phyloP scores from a whole-genome alignment of 2,797 vertebrate species.

The Amphiprion clarkii region DNA sequence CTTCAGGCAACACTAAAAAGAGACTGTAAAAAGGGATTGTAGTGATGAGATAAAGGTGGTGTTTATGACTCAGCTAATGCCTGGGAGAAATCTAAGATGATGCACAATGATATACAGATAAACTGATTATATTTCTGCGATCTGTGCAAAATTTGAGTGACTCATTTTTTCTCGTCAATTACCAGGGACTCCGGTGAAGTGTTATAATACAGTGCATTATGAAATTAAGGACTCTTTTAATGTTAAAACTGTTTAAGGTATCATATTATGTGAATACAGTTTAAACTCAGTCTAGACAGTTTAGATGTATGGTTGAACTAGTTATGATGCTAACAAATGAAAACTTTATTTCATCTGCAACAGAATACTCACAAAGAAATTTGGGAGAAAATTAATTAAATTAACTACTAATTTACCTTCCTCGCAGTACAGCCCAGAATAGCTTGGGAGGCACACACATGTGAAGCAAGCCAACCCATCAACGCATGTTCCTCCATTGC shows the following conservation, averaged over 20 bases:
- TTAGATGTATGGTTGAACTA: background rate
- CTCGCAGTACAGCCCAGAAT: constrained; percentile 92
- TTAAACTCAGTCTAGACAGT: background rate
- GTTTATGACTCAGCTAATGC: constrained; percentile 41
- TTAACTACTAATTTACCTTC: constrained; percentile 86
- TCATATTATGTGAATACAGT: constrained; percentile 1
- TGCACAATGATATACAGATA: background rate
- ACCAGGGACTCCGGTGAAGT: constrained; percentile 8
- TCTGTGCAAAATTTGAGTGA: constrained; percentile 21
- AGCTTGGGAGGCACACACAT: constrained; percentile 96
- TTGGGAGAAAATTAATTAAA: background rate
- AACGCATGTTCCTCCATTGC: constrained; percentile 94
- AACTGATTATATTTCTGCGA: constrained; percentile 6
- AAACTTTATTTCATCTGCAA: constrained; percentile 10
- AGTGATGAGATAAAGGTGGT: constrained; percentile 37
- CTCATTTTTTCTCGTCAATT: constrained; percentile 17
- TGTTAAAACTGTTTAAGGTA: constrained; percentile 6
- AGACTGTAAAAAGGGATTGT: constrained; percentile 24
- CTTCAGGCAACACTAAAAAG: constrained; percentile 22
- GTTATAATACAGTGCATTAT: constrained; percentile 19
- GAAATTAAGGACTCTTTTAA: constrained; percentile 11
- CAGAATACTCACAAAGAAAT: background rate
- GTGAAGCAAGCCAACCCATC: constrained; percentile 91
- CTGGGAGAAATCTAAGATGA: constrained; percentile 13
- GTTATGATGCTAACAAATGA: background rate